Evolutionary conservation across 2,888 invertebrate species (phyloP).

Genomic region (Cerastoderma edule): DNA sequence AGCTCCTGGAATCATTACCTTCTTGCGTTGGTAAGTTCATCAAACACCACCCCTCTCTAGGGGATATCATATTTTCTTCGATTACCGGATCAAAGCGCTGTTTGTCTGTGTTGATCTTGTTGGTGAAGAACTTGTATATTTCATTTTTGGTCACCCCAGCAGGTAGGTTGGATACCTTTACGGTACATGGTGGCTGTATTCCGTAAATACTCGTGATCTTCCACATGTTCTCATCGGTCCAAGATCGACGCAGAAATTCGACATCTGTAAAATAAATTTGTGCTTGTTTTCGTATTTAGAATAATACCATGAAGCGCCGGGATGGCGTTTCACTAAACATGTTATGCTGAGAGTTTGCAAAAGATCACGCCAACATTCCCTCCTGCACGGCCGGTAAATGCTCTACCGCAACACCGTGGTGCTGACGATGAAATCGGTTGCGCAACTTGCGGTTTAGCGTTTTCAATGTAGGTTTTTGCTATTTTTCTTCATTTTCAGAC

Average conservation of each 20-base stretch:
- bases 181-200: conserved; percentile 5
- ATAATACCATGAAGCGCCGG: too few species aligned
- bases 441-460: background rate
- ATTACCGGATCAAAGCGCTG: conserved; percentile 4
- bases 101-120: conserved; percentile 14
- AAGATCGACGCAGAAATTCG: conserved; percentile 12
- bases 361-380: background rate
- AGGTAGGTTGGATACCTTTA: conserved; percentile 32
- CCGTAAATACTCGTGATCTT: conserved; percentile 16
- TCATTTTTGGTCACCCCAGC: background rate
- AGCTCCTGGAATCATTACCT: too few species aligned
- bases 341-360: background rate
- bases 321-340: background rate
- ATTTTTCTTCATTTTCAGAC: too few species aligned
- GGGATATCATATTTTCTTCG: conserved; percentile 10
- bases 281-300: too few species aligned
- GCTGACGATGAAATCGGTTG: background rate
- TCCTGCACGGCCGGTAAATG: background rate
- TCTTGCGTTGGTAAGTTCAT: conserved; percentile 16
- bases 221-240: conserved; percentile 23
- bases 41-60: conserved; percentile 27
- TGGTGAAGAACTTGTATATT: conserved; percentile 33
- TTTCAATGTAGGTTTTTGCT: too few species aligned
- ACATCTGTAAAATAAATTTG: conserved; percentile 21
- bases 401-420: background rate